Percentiles rank a stretch among this genome's conserved stretches.
These are phyloP conservation scores for Oligia latruncula DNA, from an alignment of 2,888 invertebrate species.

Conservation along the genomic window DNA sequence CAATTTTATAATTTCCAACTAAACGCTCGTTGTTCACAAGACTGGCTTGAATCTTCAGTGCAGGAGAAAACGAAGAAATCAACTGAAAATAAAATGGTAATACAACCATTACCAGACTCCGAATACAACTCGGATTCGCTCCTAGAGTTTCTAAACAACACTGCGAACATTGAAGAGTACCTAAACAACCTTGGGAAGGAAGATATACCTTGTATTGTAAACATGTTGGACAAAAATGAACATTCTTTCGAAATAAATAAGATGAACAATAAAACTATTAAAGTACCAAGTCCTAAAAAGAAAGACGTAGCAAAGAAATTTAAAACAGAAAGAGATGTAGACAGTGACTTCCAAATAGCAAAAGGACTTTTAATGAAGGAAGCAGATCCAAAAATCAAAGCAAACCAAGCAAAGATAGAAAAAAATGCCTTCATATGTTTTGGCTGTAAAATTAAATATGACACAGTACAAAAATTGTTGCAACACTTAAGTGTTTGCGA, in stretches of 20 bases:
- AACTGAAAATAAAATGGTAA: constrained; percentile 77
- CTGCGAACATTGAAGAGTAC: constrained; percentile 86
- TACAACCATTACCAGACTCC: constrained; percentile 86
- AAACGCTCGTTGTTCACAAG: constrained; percentile 85
- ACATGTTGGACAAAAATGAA: constrained; percentile 84
- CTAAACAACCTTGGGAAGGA: constrained; percentile 85
- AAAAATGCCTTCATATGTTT: constrained; percentile 78
- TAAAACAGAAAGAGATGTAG: constrained; percentile 81
- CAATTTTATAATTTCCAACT: constrained; percentile 87
- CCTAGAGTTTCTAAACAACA: constrained; percentile 86
- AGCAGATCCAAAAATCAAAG: constrained; percentile 72
- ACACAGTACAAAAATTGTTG: constrained; percentile 78
- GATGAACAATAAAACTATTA: constrained; percentile 72
- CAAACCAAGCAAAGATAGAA: constrained; percentile 59
- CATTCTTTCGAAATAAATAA: constrained; percentile 73
- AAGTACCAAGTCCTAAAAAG: constrained; percentile 81
- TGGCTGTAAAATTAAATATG: constrained; percentile 81
- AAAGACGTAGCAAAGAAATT: constrained; percentile 73
- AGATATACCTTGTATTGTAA: constrained; percentile 86
- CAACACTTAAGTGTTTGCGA: constrained; percentile 85
- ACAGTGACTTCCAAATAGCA: constrained; percentile 83
- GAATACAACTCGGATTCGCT: constrained; percentile 88
- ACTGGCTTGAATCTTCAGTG: constrained; percentile 83
- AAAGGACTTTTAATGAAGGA: constrained; percentile 82
- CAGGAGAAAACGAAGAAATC: constrained; percentile 79